These are phyloP conservation scores for Gandaritis pyraliata DNA, from an alignment of 2,888 invertebrate species.

Conservation along the genomic window DNA sequence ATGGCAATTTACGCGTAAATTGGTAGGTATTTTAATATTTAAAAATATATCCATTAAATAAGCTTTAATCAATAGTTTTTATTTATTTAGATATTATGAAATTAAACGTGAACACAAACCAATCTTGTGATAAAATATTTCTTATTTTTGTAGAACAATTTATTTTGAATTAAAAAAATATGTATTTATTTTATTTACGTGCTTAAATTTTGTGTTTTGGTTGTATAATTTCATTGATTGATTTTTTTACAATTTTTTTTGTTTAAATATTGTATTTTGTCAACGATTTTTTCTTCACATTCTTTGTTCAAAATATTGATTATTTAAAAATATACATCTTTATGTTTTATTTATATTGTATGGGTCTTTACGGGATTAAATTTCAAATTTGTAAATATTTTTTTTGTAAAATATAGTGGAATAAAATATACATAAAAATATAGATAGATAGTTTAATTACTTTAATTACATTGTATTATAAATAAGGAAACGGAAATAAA, in stretches of 20 bases:
- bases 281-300: constrained; percentile 39
- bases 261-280: constrained; percentile 47
- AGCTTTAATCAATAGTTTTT: constrained; percentile 72
- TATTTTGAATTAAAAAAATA: constrained; percentile 39
- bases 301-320: constrained; percentile 16
- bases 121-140: constrained; percentile 80
- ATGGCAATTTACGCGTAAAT: constrained; percentile 19
- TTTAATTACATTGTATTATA: constrained; percentile 80
- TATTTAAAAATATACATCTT: constrained; percentile 26
- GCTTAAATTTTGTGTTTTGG: constrained; percentile 58
- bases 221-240: constrained; percentile 50
- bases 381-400: constrained; percentile 74
- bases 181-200: constrained; percentile 57
- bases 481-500: constrained; percentile 81
- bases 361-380: constrained; percentile 77
- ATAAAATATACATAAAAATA: constrained; percentile 73
- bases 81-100: constrained; percentile 68
- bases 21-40: constrained; percentile 34
- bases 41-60: constrained; percentile 51
- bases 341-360: constrained; percentile 43
- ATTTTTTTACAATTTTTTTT: constrained; percentile 49
- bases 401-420: constrained; percentile 81
- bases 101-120: constrained; percentile 71
- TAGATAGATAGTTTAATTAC: constrained; percentile 82
- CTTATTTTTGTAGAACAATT: constrained; percentile 54